Conservation (phyloP, 2,797 vertebrate species). For the Sebastiscus albofasciatus region DNA sequence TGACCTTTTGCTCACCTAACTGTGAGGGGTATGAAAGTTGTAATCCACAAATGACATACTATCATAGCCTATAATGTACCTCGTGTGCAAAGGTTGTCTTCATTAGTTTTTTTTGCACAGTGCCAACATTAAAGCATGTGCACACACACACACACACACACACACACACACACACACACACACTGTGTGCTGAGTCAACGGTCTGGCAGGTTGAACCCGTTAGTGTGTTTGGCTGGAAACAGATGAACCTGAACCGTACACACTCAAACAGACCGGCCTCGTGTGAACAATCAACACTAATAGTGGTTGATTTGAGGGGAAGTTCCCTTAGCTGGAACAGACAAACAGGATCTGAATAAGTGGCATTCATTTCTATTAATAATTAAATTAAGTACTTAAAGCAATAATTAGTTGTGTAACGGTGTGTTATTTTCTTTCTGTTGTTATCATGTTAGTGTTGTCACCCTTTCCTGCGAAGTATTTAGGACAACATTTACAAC, state of each 20-base stretch:
- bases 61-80: not conserved
- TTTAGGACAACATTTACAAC: not conserved
- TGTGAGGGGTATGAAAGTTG: not conserved
- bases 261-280: conserved; percentile 10
- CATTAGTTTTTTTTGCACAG: not conserved
- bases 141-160: not conserved
- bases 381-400: not conserved
- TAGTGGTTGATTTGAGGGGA: conserved; percentile 29
- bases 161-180: not conserved
- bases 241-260: conserved; percentile 39
- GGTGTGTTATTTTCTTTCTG: not conserved
- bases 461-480: not conserved
- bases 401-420: not conserved
- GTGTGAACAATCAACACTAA: conserved; percentile 42
- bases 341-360: conserved; percentile 3
- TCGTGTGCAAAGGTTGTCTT: not conserved
- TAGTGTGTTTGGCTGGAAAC: conserved; percentile 75
- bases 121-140: not conserved
- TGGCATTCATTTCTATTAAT: not conserved
- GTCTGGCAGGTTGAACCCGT: conserved; percentile 79
- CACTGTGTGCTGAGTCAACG: conserved; percentile 44
- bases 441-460: not conserved
- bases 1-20: not conserved
- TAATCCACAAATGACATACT: not conserved
- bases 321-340: not conserved